Base-by-base conservation (phyloP, 2,888 invertebrate genomes). In the Tachystola acroxantha region DNA sequence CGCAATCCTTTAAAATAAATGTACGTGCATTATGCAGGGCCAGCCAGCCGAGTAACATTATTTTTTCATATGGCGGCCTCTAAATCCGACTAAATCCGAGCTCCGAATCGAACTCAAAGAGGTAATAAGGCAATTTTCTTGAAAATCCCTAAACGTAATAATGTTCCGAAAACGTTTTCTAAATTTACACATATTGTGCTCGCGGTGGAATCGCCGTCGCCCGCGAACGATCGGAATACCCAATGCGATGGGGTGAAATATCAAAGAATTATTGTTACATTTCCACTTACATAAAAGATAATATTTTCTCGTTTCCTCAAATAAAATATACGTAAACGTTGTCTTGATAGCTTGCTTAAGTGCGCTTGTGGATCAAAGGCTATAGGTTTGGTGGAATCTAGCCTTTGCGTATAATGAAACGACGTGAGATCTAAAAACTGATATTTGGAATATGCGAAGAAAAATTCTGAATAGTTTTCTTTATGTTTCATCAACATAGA, bases 91-190 rank as follows among this genome's bases (percentile, higher is more conserved):
- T 63, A 74, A 79, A 80, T 72, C 82, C 78, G 53, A 60, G 67
- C 72, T 69, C 58, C 50, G 67, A 76, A 75, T 79, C 64, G 73
- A 76, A 79, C 68, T 81, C 74, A 73, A 77, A 80, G 74, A 78
- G 76, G 80, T 82, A 80, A 82, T 82, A 82, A 82, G 81, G 84
- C 84, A 82, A 84, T 84, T 84, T 81, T 77, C 80, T 80, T 75
- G 71, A 81, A 82, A 84, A 84, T 84, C 82, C 84, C 79, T 75
- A 74, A 76, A 82, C 72, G 82, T 82, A 82, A 82, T 84, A 84
- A 84, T 82, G 81, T 77, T 76, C 78, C 80, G 78, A 80, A 79
- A 84, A 77, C 80, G 82, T 74, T 82, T 75, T 76, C 74, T 76
- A 81, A 82, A 84, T 82, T 84, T 84, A 81, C 84, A 84, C 84